These are phyloP conservation scores for Dinomys branickii DNA, from an alignment of 2,113 vertebrate species.

Conservation along the genomic window DNA sequence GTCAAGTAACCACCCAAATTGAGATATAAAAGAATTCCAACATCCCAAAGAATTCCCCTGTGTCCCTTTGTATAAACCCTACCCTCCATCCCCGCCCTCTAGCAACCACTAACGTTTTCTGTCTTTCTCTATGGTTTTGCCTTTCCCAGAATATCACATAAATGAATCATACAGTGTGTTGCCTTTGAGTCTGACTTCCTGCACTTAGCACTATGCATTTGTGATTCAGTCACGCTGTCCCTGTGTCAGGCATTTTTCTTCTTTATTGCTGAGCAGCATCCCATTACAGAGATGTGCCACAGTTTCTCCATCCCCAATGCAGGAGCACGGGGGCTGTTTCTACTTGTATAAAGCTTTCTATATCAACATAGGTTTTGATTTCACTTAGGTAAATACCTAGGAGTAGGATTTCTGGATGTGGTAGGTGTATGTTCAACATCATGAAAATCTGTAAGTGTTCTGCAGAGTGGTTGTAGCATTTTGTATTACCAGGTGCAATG, in stretches of 20 bases:
- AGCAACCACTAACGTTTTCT: not conserved
- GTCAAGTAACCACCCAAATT: not conserved
- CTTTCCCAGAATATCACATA: not conserved
- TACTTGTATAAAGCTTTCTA: not conserved
- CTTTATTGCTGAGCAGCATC: not conserved
- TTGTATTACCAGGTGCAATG: not conserved
- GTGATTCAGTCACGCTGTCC: not conserved
- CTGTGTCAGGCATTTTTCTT: not conserved
- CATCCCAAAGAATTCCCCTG: not conserved
- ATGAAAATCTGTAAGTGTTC: not conserved
- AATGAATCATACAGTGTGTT: not conserved
- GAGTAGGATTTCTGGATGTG: not conserved
- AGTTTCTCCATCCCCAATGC: not conserved
- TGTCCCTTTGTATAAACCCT: not conserved
- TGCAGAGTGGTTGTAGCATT: not conserved
- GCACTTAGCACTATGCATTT: not conserved
- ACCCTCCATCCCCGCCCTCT: not conserved
- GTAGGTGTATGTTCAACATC: not conserved
- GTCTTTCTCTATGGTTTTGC: not conserved
- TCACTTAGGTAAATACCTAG: not conserved
- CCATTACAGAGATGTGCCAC: not conserved
- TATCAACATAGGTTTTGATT: not conserved
- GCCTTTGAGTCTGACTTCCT: not conserved
- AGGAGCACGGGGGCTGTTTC: not conserved
- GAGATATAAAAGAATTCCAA: slow-evolving; percentile 25